Percentiles rank a stretch among this genome's conserved stretches.
Evolutionary conservation across 2,113 vertebrate species (phyloP).

Genomic region (Patagioenas fasciata): DNA sequence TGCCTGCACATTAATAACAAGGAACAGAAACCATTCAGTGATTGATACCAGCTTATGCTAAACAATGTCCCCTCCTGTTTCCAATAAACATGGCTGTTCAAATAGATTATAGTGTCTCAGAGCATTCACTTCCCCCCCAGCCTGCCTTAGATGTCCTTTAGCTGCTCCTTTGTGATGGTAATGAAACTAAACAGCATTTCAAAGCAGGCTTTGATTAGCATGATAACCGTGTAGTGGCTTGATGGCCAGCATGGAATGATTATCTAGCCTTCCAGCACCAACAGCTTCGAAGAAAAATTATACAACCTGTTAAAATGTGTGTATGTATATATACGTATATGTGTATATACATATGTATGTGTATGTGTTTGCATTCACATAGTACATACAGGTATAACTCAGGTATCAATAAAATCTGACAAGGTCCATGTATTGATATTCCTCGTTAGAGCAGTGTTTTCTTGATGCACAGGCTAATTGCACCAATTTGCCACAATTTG

Average conservation of each 20-base stretch:
- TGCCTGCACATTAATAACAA: not conserved
- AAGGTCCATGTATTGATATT: not conserved
- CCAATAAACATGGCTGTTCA: slow-evolving; percentile 55
- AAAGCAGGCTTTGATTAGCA: slow-evolving; percentile 57
- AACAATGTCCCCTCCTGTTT: slow-evolving; percentile 42
- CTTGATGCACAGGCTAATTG: not conserved
- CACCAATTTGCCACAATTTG: slow-evolving; percentile 40
- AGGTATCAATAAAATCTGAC: not conserved
- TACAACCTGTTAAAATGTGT: not conserved
- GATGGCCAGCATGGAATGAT: slow-evolving; percentile 22
- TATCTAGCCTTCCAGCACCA: slow-evolving; percentile 29
- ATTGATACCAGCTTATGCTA: slow-evolving; percentile 50
- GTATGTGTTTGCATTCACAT: not conserved
- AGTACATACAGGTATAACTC: not conserved
- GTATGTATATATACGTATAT: no score
- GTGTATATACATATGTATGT: not conserved
- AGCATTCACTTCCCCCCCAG: not conserved
- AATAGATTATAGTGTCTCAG: slow-evolving; percentile 58
- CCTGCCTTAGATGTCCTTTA: slow-evolving; percentile 46
- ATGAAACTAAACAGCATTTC: slow-evolving; percentile 58
- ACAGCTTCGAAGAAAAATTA: not conserved
- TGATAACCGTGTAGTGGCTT: slow-evolving; percentile 41
- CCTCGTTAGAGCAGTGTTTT: not conserved
- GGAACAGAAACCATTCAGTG: slow-evolving; percentile 20
- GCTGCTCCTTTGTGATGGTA: slow-evolving; percentile 60